Percentiles rank a stretch among this genome's conserved stretches.
Conservation (phyloP, 2,888 invertebrate species). For the Sylvicola cinctus region DNA sequence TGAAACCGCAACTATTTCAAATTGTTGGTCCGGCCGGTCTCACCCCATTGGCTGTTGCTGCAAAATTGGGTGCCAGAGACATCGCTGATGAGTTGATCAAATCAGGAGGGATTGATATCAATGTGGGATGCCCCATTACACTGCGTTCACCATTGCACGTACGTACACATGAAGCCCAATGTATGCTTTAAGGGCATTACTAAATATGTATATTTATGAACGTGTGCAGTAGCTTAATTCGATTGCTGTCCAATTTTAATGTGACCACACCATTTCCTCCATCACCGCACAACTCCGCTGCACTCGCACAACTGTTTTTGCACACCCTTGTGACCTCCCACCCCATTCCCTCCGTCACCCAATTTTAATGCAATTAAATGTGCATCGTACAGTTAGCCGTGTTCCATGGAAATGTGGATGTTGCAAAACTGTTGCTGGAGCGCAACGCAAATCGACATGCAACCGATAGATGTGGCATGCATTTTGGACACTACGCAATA, state of each 20-base stretch:
- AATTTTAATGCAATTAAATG: neutral
- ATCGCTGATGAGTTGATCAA: constrained; percentile 20
- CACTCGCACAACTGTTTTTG: too few relatives aligned
- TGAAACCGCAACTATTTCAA: constrained; percentile 17
- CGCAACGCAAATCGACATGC: constrained; percentile 21
- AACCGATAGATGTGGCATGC: constrained; percentile 19
- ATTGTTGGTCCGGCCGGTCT: constrained; percentile 20
- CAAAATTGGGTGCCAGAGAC: constrained; percentile 18
- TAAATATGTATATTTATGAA: too few relatives aligned
- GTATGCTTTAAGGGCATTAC: too few relatives aligned
- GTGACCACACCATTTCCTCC: too few relatives aligned
- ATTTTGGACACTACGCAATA: constrained; percentile 21
- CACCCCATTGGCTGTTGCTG: constrained; percentile 22
- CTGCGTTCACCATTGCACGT: constrained; percentile 21
- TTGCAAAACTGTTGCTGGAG: constrained; percentile 20
- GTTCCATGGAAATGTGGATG: constrained; percentile 19
- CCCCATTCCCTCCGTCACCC: too few relatives aligned
- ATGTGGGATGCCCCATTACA: constrained; percentile 17
- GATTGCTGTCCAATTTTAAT: too few relatives aligned
- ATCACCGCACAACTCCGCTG: too few relatives aligned
- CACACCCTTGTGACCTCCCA: too few relatives aligned
- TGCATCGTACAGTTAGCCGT: constrained; percentile 17
- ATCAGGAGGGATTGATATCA: constrained; percentile 18
- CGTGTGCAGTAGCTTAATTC: too few relatives aligned
- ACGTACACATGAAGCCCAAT: too few relatives aligned